Conservation (phyloP, 2,113 vertebrate species). For the Cinclus mexicanus region DNA sequence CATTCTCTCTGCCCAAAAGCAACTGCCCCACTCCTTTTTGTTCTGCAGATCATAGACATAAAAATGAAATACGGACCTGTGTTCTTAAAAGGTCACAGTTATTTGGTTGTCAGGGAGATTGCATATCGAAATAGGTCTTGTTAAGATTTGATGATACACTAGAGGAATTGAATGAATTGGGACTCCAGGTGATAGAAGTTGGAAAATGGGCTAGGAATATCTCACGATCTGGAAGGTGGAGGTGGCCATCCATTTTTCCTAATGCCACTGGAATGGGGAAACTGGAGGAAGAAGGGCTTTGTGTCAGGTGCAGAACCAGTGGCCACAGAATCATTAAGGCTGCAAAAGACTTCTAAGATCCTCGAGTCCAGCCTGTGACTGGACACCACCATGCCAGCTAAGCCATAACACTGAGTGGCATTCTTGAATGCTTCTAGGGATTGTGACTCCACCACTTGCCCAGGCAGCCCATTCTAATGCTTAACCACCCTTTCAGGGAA, state of each 20-base stretch:
- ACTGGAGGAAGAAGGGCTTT: background rate
- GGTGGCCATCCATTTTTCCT: background rate
- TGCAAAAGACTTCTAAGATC: background rate
- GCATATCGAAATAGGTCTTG: background rate
- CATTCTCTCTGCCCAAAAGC: background rate
- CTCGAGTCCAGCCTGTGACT: background rate
- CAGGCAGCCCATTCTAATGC: background rate
- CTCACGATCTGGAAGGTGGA: background rate
- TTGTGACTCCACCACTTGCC: background rate
- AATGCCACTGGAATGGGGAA: background rate
- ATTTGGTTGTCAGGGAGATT: background rate
- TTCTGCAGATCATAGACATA: slow-evolving; percentile 21
- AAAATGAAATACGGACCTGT: background rate
- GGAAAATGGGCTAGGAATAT: background rate
- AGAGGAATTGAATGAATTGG: background rate
- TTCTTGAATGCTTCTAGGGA: background rate
- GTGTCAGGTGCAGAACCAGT: background rate
- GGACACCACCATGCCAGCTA: background rate
- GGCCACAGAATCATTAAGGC: too few species aligned
- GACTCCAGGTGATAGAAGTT: background rate
- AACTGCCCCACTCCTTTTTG: background rate
- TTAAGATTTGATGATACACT: background rate
- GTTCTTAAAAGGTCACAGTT: slow-evolving; percentile 26
- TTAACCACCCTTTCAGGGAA: background rate
- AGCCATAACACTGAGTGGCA: background rate